Conservation (phyloP, 1,140 invertebrate species). For the Diorhabda carinulata region DNA sequence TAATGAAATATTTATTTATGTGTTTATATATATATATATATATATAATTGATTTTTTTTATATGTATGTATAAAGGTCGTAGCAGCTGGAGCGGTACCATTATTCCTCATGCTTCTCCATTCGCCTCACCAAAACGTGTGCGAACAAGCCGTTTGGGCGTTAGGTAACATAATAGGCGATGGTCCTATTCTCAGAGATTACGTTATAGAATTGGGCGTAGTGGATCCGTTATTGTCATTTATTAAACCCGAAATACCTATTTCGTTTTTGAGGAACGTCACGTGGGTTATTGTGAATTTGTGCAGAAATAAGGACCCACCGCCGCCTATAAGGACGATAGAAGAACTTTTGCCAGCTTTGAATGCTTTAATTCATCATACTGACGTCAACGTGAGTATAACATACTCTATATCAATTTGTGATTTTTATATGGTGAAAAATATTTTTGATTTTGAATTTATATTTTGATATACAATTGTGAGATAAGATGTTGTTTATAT, state of each 20-base stretch:
- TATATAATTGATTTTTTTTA: not conserved
- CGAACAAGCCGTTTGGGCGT: constrained; percentile 98
- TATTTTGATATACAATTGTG: no score
- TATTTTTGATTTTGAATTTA: no score
- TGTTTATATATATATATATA: not conserved
- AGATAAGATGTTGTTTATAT: no score
- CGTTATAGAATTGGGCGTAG: constrained; percentile 86
- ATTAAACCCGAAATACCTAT: constrained; percentile 92
- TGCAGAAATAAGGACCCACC: constrained; percentile 95
- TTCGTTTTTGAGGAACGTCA: constrained; percentile 91
- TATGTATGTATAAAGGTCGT: constrained; percentile 61
- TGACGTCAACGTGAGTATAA: constrained; percentile 84
- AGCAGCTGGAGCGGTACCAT: constrained; percentile 87
- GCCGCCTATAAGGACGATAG: constrained; percentile 79
- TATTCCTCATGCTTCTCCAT: constrained; percentile 85
- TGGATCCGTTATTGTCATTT: constrained; percentile 83
- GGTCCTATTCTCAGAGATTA: constrained; percentile 86
- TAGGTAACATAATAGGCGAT: constrained; percentile 92
- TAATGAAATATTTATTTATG: not conserved
- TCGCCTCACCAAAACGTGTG: constrained; percentile 96
- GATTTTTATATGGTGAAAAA: not conserved
- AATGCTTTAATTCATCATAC: constrained; percentile 91
- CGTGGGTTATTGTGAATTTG: constrained; percentile 96
- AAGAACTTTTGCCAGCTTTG: constrained; percentile 91
- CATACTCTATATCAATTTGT: not conserved